phyloP scores from a whole-genome alignment of 2,797 vertebrate species.

The Mus caroli region DNA sequence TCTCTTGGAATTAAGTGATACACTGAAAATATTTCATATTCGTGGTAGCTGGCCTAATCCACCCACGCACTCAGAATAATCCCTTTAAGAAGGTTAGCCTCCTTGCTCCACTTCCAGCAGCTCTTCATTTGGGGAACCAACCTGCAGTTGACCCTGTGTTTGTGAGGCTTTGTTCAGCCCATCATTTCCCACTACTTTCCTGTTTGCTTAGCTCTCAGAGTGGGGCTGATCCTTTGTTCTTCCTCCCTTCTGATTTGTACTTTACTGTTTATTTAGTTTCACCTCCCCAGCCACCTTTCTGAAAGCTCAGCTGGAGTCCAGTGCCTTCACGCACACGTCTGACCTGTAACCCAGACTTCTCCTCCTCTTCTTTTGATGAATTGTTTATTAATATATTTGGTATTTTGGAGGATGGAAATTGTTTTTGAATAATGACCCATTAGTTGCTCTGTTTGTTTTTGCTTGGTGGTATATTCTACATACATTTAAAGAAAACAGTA shows the following conservation, averaged over 20 bases:
- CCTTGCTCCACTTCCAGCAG: background rate
- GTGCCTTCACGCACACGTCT: background rate
- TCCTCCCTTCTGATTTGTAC: background rate
- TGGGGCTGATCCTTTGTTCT: background rate
- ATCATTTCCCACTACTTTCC: background rate
- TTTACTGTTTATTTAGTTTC: background rate
- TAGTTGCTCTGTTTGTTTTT: constrained; percentile 56
- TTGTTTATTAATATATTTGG: constrained; percentile 41
- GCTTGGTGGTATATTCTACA: constrained; percentile 35
- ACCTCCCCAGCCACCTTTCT: background rate
- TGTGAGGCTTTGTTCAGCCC: background rate
- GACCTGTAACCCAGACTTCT: background rate
- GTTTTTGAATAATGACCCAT: background rate
- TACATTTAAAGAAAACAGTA: constrained; percentile 1
- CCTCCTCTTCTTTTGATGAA: background rate
- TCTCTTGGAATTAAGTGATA: background rate
- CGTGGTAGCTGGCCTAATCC: background rate
- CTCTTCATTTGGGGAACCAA: background rate
- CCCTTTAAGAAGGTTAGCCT: background rate
- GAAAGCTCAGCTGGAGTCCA: background rate
- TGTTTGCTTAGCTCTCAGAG: background rate
- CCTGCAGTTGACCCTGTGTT: background rate
- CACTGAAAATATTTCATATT: background rate
- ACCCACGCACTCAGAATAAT: background rate
- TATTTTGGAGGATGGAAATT: constrained; percentile 38